Conservation (phyloP, 2,888 invertebrate species). For the Patella caerulea region DNA sequence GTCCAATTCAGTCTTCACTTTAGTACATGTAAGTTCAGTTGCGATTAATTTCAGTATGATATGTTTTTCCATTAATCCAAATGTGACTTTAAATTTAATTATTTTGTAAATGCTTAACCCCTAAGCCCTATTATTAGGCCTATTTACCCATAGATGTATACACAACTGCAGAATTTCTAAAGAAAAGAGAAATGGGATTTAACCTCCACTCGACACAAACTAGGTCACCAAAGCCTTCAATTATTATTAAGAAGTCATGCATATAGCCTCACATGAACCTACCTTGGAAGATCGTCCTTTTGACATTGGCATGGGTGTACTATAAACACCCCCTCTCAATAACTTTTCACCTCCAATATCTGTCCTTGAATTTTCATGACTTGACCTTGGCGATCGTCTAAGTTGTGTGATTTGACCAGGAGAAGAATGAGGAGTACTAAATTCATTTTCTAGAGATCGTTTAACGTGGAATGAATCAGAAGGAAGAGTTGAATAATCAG, state of each 20-base stretch:
- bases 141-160: too few relatives aligned
- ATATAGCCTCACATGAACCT: conserved; percentile 30
- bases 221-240: not conserved
- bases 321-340: conserved; percentile 60
- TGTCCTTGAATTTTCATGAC: conserved; percentile 17
- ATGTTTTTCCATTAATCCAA: too few relatives aligned
- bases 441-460: not conserved
- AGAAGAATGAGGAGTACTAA: not conserved
- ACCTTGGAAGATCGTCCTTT: conserved; percentile 30
- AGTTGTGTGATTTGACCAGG: not conserved
- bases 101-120: too few relatives aligned
- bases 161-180: too few relatives aligned
- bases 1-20: too few relatives aligned
- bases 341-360: conserved; percentile 33
- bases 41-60: too few relatives aligned
- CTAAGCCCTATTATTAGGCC: too few relatives aligned
- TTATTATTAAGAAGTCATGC: too few relatives aligned
- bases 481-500: conserved; percentile 6
- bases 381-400: not conserved
- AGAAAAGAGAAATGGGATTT: too few relatives aligned
- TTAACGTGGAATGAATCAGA: conserved; percentile 8
- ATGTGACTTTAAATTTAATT: too few relatives aligned
- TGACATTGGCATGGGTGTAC: conserved; percentile 59
- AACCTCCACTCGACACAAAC: too few relatives aligned
- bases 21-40: too few relatives aligned